phyloP scores from a whole-genome alignment of 2,113 vertebrate species.

The Zonotrichia leucophrys region DNA sequence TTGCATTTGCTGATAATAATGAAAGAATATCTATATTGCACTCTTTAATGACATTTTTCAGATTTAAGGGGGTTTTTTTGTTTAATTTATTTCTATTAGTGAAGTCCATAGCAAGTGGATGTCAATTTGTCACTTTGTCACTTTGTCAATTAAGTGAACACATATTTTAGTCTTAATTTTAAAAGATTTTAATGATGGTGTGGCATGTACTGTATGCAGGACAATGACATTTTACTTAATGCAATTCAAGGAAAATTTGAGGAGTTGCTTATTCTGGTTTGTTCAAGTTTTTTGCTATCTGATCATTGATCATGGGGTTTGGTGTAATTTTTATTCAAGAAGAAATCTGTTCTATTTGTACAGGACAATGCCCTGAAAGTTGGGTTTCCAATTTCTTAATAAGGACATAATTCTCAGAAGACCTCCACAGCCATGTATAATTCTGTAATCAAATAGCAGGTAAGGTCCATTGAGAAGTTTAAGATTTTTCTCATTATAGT shows the following conservation, averaged over 20 bases:
- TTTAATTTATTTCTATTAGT: background rate
- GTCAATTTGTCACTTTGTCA: too few species aligned
- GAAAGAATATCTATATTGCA: background rate
- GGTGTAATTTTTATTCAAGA: accelerated
- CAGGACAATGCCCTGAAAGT: background rate
- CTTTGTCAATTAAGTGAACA: background rate
- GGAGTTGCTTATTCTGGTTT: background rate
- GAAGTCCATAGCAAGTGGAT: background rate
- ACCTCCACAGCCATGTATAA: background rate
- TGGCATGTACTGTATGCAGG: background rate
- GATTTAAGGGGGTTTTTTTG: background rate
- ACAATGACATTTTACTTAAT: background rate
- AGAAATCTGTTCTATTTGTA: background rate
- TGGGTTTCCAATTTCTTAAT: background rate
- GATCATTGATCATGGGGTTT: background rate
- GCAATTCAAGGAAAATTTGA: background rate
- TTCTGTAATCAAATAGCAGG: background rate
- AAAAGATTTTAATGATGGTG: background rate
- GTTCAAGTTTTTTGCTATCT: background rate
- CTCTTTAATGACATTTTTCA: background rate
- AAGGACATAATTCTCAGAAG: background rate
- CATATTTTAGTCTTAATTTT: background rate
- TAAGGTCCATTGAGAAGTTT: background rate
- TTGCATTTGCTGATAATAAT: background rate
- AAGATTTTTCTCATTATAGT: background rate